Conservation (phyloP, 2,888 invertebrate genomes). For the Iphiclides podalirius region DNA sequence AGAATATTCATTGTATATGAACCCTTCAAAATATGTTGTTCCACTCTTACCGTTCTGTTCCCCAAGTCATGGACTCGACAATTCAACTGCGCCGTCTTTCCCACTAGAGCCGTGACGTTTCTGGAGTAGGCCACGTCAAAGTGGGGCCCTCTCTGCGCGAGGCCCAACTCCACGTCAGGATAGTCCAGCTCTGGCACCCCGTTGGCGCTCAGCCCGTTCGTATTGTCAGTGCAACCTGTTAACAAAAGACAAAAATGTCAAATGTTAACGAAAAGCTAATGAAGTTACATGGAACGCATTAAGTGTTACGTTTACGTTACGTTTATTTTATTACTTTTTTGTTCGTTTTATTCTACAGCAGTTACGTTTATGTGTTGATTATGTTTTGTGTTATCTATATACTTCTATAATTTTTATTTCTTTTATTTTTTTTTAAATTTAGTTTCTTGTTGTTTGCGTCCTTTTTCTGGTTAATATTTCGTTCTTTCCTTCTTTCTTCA, state of each 20-base stretch:
- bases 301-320: no score
- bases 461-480: no score
- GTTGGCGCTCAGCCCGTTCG: slow-evolving; percentile 55
- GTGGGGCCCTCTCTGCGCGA: slow-evolving; percentile 82
- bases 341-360: slow-evolving; percentile 1
- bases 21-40: no score
- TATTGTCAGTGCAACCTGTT: slow-evolving; percentile 69
- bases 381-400: no score
- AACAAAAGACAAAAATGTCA: background rate
- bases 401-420: no score
- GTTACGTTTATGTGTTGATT: background rate
- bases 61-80: slow-evolving; percentile 88
- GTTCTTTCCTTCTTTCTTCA: no score
- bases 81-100: slow-evolving; percentile 87
- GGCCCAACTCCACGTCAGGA: slow-evolving; percentile 65
- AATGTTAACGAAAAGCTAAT: background rate
- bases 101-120: slow-evolving; percentile 88
- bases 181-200: slow-evolving; percentile 64
- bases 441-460: no score
- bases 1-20: no score
- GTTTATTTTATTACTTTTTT: background rate
- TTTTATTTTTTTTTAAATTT: no score
- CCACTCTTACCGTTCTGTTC: slow-evolving; percentile 86
- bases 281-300: no score
- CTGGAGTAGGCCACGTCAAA: slow-evolving; percentile 86